Evolutionary conservation across 1,140 invertebrate species (phyloP), one percentile per base, ranked within the genome.

Genomic region (Acyrthosiphon pisum): DNA sequence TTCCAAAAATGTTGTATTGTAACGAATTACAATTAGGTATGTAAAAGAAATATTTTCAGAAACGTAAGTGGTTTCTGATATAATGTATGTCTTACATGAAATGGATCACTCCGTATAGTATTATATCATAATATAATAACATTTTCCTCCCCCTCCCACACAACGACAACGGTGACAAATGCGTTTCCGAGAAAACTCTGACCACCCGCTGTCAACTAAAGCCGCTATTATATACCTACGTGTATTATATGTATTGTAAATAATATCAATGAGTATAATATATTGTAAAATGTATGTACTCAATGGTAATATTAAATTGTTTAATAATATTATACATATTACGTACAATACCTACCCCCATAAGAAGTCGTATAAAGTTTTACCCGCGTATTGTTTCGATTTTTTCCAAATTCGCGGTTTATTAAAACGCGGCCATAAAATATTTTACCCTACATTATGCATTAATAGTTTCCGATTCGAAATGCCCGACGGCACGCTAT

Each of bases 371-470:
- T 18, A 88, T 50, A 35, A 88, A 50, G 48, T 88, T 22, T 22
- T 35, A 30, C 18, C 20, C 18, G 30, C 30, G n/a, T 88, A 50
- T 48, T 50, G 30, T 76, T 76, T n/a, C 30, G 60, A n/a, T 76
- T 76, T 76, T 76, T 76, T 76, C n/a, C 14, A 30, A 1, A 68
- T 68, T 14, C 14, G 30, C 6, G 14, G 20, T 90, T n/a, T 68
- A 90, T 90, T 68, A n/a, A 90, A 90, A 90, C 26, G 35, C 41
- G 53, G 37, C 26, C 30, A 44, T 90, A 68, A 68, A 90, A 90
- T 44, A 90, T 35, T 53, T 60, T 56, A n/a, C 26, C 23, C 26
- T 30, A 14, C 88, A 26, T 53, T 48, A 68, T 30, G 50, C 50
- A 26, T 90, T 60, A 76, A 76, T 44, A 41, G 53, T 90, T 68